Evolutionary conservation across 2,797 vertebrate species (phyloP).

Genomic region (Megaceryle alcyon): DNA sequence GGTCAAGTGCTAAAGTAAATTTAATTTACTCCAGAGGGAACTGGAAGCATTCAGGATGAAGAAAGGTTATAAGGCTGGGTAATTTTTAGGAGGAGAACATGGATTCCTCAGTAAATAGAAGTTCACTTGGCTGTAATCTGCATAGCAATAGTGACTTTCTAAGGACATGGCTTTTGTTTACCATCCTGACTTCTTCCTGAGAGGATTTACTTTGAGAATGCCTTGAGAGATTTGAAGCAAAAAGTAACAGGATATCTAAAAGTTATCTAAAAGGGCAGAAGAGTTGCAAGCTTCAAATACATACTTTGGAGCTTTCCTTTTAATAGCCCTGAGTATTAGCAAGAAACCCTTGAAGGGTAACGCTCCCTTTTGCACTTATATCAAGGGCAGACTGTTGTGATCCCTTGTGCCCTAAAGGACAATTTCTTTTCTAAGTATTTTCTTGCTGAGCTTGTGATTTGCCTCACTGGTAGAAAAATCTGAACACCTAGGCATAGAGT

Average conservation of each 20-base stretch:
- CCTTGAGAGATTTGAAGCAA: background rate
- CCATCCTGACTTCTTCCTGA: background rate
- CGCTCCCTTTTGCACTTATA: background rate
- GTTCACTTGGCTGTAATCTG: background rate
- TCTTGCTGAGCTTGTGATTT: background rate
- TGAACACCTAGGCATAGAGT: background rate
- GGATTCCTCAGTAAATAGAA: background rate
- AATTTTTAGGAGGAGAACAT: background rate
- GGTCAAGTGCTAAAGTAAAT: background rate
- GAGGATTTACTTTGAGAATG: slow-evolving; percentile 14
- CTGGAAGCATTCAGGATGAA: background rate
- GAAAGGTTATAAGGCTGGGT: background rate
- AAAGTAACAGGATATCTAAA: background rate
- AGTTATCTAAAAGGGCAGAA: background rate
- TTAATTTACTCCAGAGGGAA: background rate
- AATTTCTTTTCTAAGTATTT: background rate
- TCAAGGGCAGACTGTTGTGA: background rate
- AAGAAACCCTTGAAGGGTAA: background rate
- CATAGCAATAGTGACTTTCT: background rate
- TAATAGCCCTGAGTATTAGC: background rate
- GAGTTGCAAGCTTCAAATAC: background rate
- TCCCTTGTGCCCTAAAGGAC: background rate
- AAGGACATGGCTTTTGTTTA: background rate
- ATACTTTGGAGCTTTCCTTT: background rate
- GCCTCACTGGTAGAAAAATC: background rate